These are phyloP conservation scores for Cricetomys ansorgei DNA, from an alignment of 2,113 vertebrate genomes.

Conservation along the genomic window DNA sequence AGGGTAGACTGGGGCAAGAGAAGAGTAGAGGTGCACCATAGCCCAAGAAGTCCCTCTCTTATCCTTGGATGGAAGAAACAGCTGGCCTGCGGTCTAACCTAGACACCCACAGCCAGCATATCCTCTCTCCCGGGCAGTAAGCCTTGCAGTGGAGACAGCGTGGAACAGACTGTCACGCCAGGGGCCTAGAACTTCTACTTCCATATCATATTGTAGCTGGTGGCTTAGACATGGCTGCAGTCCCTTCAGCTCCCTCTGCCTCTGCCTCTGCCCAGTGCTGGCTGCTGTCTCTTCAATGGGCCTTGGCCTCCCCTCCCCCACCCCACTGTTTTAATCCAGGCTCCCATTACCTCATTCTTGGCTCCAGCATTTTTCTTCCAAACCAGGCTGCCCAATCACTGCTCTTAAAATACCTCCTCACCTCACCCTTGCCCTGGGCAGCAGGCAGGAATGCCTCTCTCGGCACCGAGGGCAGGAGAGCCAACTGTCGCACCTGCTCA, in stretches of 20 bases:
- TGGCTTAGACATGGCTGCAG: background rate
- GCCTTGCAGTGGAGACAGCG: background rate
- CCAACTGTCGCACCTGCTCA: background rate
- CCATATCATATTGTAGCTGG: background rate
- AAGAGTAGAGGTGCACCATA: too few species aligned
- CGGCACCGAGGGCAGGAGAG: background rate
- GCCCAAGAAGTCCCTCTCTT: background rate
- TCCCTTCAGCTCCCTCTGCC: background rate
- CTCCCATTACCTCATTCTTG: slow-evolving; percentile 10
- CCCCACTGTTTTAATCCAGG: background rate
- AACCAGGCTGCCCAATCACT: background rate
- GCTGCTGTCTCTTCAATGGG: background rate
- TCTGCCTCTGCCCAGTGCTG: background rate
- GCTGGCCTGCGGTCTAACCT: background rate
- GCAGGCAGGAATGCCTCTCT: background rate
- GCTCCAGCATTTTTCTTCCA: background rate
- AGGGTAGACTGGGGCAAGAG: background rate
- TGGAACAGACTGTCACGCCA: background rate
- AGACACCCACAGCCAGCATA: background rate
- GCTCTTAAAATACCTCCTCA: slow-evolving; percentile 36
- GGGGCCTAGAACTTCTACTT: background rate
- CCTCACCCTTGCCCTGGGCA: background rate
- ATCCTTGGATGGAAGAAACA: background rate
- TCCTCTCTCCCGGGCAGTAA: background rate
- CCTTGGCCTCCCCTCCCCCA: background rate